These are phyloP conservation scores for Aptenodytes forsteri DNA, from an alignment of 2,113 vertebrate genomes.

Conservation along the genomic window DNA sequence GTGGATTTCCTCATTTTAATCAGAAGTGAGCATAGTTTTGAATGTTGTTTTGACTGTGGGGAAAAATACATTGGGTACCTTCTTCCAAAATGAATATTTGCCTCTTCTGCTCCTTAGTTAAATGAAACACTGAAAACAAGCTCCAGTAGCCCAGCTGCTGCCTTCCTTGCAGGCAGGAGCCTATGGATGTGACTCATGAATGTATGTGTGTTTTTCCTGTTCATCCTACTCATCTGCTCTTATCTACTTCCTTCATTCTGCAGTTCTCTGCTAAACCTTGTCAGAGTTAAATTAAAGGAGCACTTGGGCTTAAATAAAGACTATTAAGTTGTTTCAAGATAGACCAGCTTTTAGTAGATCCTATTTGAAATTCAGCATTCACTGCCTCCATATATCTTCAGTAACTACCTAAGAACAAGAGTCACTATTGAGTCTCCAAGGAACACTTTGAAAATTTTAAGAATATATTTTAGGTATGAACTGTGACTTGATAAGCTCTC, in stretches of 20 bases:
- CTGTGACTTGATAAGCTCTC: neutral
- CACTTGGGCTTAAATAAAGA: neutral
- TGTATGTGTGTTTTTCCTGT: neutral
- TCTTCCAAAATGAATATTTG: neutral
- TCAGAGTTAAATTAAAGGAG: neutral
- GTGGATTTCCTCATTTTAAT: neutral
- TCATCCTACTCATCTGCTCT: neutral
- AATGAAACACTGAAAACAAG: neutral
- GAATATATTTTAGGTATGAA: neutral
- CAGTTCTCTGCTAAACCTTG: neutral
- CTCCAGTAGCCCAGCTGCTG: neutral
- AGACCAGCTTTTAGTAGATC: neutral
- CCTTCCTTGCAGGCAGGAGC: neutral
- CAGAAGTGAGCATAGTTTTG: neutral
- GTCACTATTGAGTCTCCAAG: neutral
- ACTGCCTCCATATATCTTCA: neutral
- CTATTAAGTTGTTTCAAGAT: neutral
- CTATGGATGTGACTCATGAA: neutral
- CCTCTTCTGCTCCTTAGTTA: neutral
- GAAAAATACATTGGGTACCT: neutral
- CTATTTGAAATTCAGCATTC: neutral
- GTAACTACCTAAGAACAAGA: neutral
- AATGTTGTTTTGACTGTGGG: neutral
- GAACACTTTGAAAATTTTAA: neutral
- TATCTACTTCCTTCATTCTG: neutral